Conservation (phyloP, 2,113 vertebrate genomes). For the Aramus guarauna region DNA sequence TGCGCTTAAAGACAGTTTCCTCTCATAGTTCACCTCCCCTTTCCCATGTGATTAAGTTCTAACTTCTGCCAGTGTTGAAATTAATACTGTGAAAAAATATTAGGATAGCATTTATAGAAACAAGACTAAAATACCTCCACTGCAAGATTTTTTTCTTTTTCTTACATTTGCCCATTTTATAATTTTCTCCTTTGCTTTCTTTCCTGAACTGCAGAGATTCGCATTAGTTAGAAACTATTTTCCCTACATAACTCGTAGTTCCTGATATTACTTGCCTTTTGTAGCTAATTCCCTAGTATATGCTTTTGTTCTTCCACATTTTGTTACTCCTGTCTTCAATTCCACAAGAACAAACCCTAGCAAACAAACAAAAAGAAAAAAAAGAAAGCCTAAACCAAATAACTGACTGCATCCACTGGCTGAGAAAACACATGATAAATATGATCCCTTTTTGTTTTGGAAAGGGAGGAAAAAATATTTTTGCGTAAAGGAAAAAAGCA, state of each 20-base stretch:
- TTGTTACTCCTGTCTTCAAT: neutral
- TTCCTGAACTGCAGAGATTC: neutral
- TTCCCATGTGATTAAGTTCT: neutral
- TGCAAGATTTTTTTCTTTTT: neutral
- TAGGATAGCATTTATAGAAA: neutral
- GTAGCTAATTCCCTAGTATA: neutral
- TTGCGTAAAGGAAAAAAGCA: neutral
- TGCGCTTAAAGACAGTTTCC: neutral
- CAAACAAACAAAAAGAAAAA: neutral
- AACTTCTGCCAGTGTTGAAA: neutral
- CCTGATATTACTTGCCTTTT: neutral
- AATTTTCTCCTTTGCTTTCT: neutral
- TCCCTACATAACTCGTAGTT: neutral
- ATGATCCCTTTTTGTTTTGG: accelerated
- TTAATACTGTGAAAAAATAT: neutral
- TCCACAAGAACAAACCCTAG: neutral
- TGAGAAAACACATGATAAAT: neutral
- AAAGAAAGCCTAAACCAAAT: neutral
- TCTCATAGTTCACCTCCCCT: neutral
- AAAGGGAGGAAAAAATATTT: neutral
- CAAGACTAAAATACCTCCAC: neutral
- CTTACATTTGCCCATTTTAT: neutral
- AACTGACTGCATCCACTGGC: neutral
- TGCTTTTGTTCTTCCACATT: neutral
- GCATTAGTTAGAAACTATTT: neutral